Percentiles rank a stretch among this genome's conserved stretches.
phyloP scores from a whole-genome alignment of 2,113 vertebrate species.

The Procavia capensis region DNA sequence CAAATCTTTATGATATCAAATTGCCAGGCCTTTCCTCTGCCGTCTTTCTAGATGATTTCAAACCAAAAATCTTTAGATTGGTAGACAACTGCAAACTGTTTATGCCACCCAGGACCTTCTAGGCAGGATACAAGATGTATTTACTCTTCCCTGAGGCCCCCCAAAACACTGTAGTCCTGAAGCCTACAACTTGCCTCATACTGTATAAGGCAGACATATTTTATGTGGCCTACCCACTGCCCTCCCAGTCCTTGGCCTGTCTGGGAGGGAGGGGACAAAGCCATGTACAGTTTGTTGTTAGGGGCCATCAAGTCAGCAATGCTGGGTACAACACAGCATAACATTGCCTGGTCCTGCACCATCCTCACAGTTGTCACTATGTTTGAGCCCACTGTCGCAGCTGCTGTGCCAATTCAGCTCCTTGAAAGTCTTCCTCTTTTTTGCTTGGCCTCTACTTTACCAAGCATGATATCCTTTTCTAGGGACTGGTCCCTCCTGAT shows the following conservation, averaged over 20 bases:
- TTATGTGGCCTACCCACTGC: background rate
- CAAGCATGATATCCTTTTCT: too few species aligned
- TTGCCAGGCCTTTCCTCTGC: background rate
- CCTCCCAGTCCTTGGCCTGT: background rate
- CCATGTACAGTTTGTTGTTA: background rate
- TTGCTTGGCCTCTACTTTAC: too few species aligned
- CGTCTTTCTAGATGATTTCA: background rate
- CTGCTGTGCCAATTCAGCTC: too few species aligned
- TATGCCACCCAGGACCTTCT: background rate
- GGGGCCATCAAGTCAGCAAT: too few species aligned
- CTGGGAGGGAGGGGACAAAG: background rate
- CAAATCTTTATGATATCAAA: background rate
- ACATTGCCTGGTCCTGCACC: too few species aligned
- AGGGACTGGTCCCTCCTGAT: too few species aligned
- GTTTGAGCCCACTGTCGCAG: too few species aligned
- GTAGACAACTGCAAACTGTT: background rate
- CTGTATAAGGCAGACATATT: background rate
- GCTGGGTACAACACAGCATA: too few species aligned
- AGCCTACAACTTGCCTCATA: background rate
- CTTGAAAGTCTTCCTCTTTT: too few species aligned
- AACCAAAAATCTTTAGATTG: background rate
- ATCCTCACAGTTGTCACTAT: too few species aligned
- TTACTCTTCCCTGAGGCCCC: background rate
- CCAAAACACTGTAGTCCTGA: background rate
- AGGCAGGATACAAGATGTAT: background rate